Percentiles rank a stretch among this genome's conserved stretches.
These are phyloP conservation scores for Xanthia togata DNA, from an alignment of 2,888 invertebrate genomes.

Conservation along the genomic window DNA sequence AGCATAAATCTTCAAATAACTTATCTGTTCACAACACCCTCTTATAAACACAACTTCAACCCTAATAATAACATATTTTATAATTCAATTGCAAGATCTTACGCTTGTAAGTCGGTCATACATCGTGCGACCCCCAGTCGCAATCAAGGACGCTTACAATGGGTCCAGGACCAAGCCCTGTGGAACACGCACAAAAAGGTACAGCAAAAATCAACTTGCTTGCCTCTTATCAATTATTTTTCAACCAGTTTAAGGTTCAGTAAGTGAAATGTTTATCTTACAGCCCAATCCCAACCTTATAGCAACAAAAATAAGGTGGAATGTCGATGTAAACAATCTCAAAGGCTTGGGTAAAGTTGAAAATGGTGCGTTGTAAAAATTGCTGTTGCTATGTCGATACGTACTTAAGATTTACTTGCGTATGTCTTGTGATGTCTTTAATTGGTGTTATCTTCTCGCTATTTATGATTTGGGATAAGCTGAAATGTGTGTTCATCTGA, in stretches of 20 bases:
- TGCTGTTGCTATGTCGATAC: slow-evolving; percentile 65
- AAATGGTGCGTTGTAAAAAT: slow-evolving; percentile 74
- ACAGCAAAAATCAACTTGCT: slow-evolving; percentile 69
- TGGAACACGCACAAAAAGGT: slow-evolving; percentile 65
- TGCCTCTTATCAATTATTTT: slow-evolving; percentile 76
- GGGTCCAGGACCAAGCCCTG: slow-evolving; percentile 64
- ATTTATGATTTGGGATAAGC: slow-evolving; percentile 57
- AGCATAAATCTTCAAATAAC: slow-evolving; percentile 46
- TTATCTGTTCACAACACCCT: slow-evolving; percentile 35
- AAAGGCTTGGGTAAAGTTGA: slow-evolving; percentile 78
- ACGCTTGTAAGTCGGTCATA: slow-evolving; percentile 61
- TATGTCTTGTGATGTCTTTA: slow-evolving; percentile 52
- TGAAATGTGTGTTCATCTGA: slow-evolving; percentile 2
- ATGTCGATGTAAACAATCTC: slow-evolving; percentile 61
- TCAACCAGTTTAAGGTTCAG: slow-evolving; percentile 72
- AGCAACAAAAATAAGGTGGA: slow-evolving; percentile 44
- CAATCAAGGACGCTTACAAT: slow-evolving; percentile 64
- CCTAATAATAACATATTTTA: slow-evolving; percentile 44
- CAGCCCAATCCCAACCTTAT: slow-evolving; percentile 29
- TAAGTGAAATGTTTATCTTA: slow-evolving; percentile 64
- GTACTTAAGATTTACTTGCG: slow-evolving; percentile 61
- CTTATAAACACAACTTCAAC: slow-evolving; percentile 20
- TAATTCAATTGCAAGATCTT: slow-evolving; percentile 39
- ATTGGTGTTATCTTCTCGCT: slow-evolving; percentile 56
- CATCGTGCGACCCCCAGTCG: slow-evolving; percentile 55